Conservation (phyloP, 2,797 vertebrate genomes). For the Lagocephalus sceleratus region DNA sequence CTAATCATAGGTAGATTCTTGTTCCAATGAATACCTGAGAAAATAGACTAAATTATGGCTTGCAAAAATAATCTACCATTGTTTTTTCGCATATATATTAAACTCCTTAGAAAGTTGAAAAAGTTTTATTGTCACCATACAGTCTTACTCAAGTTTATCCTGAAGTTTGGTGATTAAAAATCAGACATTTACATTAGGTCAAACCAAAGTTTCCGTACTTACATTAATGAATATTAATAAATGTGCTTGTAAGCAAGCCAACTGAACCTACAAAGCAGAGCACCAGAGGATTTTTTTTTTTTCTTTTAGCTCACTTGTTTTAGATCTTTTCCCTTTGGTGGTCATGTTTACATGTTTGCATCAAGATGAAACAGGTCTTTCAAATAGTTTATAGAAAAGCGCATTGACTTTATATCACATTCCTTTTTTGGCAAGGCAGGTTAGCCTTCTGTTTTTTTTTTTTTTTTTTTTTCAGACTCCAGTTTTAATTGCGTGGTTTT, state of each 20-base stretch:
- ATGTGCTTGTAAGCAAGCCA: not conserved
- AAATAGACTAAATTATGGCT: constrained; percentile 6
- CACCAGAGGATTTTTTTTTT: not conserved
- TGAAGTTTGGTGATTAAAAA: not conserved
- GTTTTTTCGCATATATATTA: not conserved
- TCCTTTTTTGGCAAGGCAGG: no score
- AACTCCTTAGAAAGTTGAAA: not conserved
- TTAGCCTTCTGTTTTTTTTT: no score
- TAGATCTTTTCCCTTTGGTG: constrained; percentile 9
- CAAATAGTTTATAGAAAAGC: not conserved
- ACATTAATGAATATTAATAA: constrained; percentile 12
- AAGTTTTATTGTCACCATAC: not conserved
- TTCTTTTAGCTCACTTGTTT: not conserved
- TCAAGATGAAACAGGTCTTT: constrained; percentile 17
- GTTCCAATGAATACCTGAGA: not conserved
- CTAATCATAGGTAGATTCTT: not conserved
- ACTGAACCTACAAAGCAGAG: constrained; percentile 2
- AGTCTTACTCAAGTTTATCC: not conserved
- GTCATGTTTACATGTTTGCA: constrained; percentile 10
- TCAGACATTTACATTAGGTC: not conserved
- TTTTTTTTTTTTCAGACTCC: no score
- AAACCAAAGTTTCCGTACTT: not conserved
- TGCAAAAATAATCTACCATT: not conserved
- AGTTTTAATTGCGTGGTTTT: no score
- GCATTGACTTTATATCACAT: not conserved